Evolutionary conservation across 2,113 vertebrate species (phyloP), one percentile per base, ranked within the genome.

Genomic region (Cacatua alba): DNA sequence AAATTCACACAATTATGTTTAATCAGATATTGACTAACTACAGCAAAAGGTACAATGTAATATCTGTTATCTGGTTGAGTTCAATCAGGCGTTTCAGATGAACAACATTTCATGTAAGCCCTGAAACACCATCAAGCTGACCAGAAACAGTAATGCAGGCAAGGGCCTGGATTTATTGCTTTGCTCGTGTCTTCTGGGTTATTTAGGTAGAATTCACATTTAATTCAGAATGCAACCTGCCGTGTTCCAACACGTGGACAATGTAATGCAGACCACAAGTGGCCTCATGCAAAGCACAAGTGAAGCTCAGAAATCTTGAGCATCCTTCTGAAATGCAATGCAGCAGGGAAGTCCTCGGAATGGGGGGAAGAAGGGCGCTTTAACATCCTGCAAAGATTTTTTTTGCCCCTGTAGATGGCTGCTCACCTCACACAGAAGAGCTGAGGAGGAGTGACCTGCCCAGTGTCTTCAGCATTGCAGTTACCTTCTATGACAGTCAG

Each of bases 1-100:
- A 96, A 95, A 97, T 91, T 69, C 68, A 92, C 91, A 94, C 80
- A 97, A 95, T 97, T 97, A 92, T 70, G 79, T 85, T 96, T 94
- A 91, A 97, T 95, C 96, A 97, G 93, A 95, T 97, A 94, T 48
- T 87, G 89, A 86, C 80, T 86, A 77, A 76, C 77, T 83, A 64
- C 10, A 13, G 67, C 44, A 26, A 80, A 68, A 82, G 57, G 77
- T 13, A 87, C 76, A 92, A 71, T 59, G 55, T 46, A 75, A 3
- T 79, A 92, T 90, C 79, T 94, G 67, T 80, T 95, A 83, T 78
- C 82, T 83, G 59, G 41, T 59, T 92, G 67, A 84, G 94, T 48
- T 92, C 86, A 76, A 52, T 76, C 78, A 59, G 62, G 86, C 1
- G 0, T 72, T 90, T 81, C 71, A 69, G 63, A 83, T 6, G 12